These are phyloP conservation scores for Scaeva pyrastri DNA, from an alignment of 2,888 invertebrate species.

Conservation along the genomic window DNA sequence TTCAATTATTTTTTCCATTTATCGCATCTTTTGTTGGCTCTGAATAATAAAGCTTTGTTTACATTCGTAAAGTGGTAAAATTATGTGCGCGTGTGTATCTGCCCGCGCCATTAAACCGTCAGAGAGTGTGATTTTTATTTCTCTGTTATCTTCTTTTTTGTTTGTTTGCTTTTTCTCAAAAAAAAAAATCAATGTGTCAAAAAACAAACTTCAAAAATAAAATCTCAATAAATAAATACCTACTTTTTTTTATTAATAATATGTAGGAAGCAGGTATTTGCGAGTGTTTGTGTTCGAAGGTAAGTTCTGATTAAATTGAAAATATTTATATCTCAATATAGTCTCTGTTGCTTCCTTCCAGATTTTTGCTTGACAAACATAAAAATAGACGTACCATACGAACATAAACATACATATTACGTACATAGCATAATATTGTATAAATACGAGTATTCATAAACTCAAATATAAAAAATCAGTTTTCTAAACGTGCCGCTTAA, in stretches of 20 bases:
- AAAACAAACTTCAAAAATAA: too few relatives aligned
- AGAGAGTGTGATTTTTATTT: background rate
- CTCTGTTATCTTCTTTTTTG: background rate
- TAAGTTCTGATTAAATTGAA: background rate
- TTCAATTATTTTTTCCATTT: slow-evolving; percentile 15
- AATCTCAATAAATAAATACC: too few relatives aligned
- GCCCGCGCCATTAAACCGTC: slow-evolving; percentile 12
- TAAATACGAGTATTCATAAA: background rate
- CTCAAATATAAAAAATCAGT: background rate
- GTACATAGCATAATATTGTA: too few relatives aligned
- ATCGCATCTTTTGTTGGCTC: slow-evolving; percentile 58
- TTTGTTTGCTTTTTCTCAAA: background rate
- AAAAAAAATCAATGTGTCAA: background rate
- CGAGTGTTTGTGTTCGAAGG: background rate
- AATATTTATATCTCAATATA: background rate
- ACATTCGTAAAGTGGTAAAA: slow-evolving; percentile 67
- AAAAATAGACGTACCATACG: background rate
- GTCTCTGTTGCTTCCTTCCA: too few relatives aligned
- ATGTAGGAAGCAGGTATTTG: too few relatives aligned
- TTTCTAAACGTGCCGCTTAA: background rate
- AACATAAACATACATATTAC: too few relatives aligned
- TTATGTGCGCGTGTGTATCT: slow-evolving; percentile 59
- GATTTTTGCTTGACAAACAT: background rate
- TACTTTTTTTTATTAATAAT: too few relatives aligned
- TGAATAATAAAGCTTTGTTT: slow-evolving; percentile 65